These are phyloP conservation scores for Euclidia mi DNA, from an alignment of 2,888 invertebrate species.

Conservation along the genomic window DNA sequence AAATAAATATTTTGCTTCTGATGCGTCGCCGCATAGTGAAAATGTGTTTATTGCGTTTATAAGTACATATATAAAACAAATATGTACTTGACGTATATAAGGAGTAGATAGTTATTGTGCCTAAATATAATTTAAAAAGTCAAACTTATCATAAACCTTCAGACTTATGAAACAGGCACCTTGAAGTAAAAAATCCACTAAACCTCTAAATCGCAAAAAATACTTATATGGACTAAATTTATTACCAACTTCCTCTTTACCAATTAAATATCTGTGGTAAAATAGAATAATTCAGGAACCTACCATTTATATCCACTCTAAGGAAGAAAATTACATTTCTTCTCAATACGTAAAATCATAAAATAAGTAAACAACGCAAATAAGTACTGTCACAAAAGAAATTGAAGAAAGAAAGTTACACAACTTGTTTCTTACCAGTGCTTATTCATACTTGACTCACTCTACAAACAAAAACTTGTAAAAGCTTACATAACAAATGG, in stretches of 20 bases:
- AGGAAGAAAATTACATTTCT: too few species aligned
- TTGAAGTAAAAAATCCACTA: too few species aligned
- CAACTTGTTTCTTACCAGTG: constrained; percentile 12
- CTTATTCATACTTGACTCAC: constrained; percentile 36
- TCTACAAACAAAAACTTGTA: constrained; percentile 40
- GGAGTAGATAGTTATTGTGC: too few species aligned
- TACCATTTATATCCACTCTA: too few species aligned
- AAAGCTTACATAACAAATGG: constrained; percentile 43
- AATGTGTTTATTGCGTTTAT: constrained; percentile 26
- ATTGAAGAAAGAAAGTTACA: constrained; percentile 20
- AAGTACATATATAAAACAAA: neutral
- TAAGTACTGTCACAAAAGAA: constrained; percentile 9
- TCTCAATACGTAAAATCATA: neutral
- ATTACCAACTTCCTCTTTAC: too few species aligned
- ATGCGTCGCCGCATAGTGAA: constrained; percentile 40
- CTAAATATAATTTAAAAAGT: neutral
- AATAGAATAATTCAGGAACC: too few species aligned
- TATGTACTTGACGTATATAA: too few species aligned
- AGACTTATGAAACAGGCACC: too few species aligned
- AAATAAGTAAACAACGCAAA: neutral
- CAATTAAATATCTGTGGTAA: too few species aligned
- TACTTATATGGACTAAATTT: too few species aligned
- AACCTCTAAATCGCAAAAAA: too few species aligned
- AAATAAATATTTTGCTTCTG: neutral
- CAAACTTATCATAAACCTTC: too few species aligned